A percentile compares a stretch with the other conserved stretches of the same genome.
Evolutionary conservation across 2,888 invertebrate genomes (phyloP).

Genomic region (Lapara coniferarum): DNA sequence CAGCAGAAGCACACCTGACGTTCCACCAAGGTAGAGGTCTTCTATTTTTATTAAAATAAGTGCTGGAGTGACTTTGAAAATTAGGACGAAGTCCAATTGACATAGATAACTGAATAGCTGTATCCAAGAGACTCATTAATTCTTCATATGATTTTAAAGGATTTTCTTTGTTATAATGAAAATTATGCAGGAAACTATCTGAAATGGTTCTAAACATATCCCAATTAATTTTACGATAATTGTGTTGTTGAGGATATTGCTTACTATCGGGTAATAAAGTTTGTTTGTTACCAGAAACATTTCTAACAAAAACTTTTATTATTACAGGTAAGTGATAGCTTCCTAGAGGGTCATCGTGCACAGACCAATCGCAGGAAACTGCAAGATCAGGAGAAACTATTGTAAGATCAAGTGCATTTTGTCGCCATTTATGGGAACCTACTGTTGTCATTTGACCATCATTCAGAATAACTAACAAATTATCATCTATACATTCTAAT

Average conservation of each 20-base stretch:
- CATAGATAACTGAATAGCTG: neutral
- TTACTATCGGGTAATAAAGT: neutral
- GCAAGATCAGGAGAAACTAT: conserved; percentile 23
- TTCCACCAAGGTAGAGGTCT: conserved; percentile 5
- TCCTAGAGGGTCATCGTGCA: neutral
- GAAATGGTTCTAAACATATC: neutral
- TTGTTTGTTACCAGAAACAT: neutral
- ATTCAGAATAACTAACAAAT: conserved; percentile 30
- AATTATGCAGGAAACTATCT: neutral
- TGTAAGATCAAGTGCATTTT: conserved; percentile 30
- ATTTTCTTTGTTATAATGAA: neutral
- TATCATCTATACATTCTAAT: conserved; percentile 30
- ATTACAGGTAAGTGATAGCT: conserved; percentile 30
- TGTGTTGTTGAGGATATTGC: neutral
- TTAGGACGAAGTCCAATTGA: neutral
- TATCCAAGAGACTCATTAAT: neutral
- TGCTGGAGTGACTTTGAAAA: neutral
- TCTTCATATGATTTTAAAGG: conserved; percentile 1
- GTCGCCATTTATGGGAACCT: conserved; percentile 25
- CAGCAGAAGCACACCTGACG: neutral
- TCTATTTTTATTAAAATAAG: neutral
- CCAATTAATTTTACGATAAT: neutral
- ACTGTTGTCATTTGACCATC: conserved; percentile 29
- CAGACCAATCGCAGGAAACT: neutral
- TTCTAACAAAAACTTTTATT: conserved; percentile 15